Evolutionary conservation across 2,888 invertebrate genomes (phyloP), one percentile per base, ranked within the genome.

Genomic region (Ochropleura plecta): DNA sequence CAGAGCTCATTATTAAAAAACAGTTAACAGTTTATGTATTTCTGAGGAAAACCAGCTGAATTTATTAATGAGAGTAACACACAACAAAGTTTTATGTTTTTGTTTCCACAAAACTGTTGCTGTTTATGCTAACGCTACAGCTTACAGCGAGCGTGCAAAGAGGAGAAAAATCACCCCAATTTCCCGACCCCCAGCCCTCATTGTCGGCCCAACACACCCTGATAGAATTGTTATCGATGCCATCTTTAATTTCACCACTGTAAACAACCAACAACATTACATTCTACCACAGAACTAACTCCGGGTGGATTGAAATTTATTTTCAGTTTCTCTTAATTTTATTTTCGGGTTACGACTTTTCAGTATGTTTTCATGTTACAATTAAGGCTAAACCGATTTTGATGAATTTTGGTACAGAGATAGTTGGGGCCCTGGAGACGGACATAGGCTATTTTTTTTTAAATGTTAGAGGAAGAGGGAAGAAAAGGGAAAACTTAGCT

Each of bases 181-280:
- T 95, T 96, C 95, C 95, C 92, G 91, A 82, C 90, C 89, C 90
- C 90, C 89, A 90, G 88, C 90, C 92, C 91, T 92, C 92, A 91
- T 92, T 93, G 93, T 96, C 94, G 94, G 92, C 89, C 89, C 93
- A 91, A 88, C 90, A 90, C 91, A 88, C 92, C 89, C 93, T 96
- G 96, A 97, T 97, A 95, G 96, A 96, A 96, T 93, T 95, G 95
- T 96, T 97, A 97, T 97, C 97, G 95, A 96, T 94, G 94, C 96
- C 95, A 97, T 97, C 97, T 97, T 97, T 97, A 97, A 97, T 97
- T 97, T 97, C 95, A 94, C 93, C 85, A 90, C 87, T 84, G 90
- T 93, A 93, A 95, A 95, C 93, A 94, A 90, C 90, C 79, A 73
- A 67, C 70, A 63, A 72, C 73, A 83, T 82, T 59, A 76, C 59